Percentiles rank a stretch among this genome's conserved stretches.
These are phyloP conservation scores for Telmatherina bonti DNA, from an alignment of 2,797 vertebrate species.

Conservation along the genomic window DNA sequence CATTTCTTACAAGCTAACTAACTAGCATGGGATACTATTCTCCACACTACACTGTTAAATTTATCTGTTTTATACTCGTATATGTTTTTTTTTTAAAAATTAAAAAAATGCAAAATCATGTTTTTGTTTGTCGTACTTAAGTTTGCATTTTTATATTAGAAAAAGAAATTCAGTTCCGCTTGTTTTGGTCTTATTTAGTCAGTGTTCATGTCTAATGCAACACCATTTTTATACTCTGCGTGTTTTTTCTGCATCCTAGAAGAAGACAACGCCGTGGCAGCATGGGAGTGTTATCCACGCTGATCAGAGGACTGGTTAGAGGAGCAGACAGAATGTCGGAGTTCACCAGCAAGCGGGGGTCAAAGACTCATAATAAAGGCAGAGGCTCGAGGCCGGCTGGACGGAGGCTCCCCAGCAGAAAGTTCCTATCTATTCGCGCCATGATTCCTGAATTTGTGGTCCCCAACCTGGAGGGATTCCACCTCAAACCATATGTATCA, in stretches of 20 bases:
- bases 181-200: too few species aligned
- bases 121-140: too few species aligned
- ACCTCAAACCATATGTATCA: conserved; percentile 91
- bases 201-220: background rate
- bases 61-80: too few species aligned
- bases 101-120: too few species aligned
- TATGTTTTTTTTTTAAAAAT: too few species aligned
- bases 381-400: conserved; percentile 85
- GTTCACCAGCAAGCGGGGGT: conserved; percentile 94
- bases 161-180: too few species aligned
- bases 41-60: too few species aligned
- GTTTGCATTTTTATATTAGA: too few species aligned
- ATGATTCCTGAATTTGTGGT: conserved; percentile 93
- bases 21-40: too few species aligned
- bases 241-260: conserved; percentile 11
- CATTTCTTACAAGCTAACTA: too few species aligned
- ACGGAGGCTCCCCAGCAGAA: conserved; percentile 73
- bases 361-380: conserved; percentile 85
- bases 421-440: conserved; percentile 83
- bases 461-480: conserved; percentile 89
- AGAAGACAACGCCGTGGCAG: background rate
- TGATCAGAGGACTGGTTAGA: conserved; percentile 86
- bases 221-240: background rate
- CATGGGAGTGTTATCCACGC: conserved; percentile 90
- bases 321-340: conserved; percentile 90